Conservation (phyloP, 2,113 vertebrate genomes). For the Phyllostomus hastatus region DNA sequence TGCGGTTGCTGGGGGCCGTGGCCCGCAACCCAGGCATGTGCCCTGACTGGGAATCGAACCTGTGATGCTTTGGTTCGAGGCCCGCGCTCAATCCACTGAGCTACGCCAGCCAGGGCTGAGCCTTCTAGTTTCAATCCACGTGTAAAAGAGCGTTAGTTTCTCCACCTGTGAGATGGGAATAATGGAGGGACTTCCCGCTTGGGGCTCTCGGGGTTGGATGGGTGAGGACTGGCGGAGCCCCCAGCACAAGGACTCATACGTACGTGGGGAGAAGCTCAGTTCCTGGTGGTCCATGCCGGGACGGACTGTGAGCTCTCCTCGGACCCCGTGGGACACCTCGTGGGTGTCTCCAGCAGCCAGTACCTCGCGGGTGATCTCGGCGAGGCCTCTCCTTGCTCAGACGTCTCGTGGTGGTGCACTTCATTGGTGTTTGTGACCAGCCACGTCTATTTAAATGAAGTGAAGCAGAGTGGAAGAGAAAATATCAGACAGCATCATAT, state of each 20-base stretch:
- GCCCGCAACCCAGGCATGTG: too few species aligned
- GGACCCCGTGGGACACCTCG: too few species aligned
- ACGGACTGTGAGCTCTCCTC: neutral
- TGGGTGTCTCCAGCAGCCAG: neutral
- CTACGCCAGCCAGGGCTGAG: neutral
- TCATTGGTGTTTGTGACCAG: neutral
- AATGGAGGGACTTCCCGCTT: neutral
- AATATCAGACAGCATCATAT: neutral
- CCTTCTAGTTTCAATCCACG: neutral
- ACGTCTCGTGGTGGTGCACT: neutral
- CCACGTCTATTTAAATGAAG: neutral
- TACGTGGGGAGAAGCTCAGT: neutral
- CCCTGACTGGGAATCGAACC: too few species aligned
- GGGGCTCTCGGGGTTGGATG: neutral
- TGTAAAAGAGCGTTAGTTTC: neutral
- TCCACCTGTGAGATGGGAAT: neutral
- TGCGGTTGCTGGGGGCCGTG: too few species aligned
- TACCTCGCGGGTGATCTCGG: neutral
- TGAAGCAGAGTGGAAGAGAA: neutral
- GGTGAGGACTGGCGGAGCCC: neutral
- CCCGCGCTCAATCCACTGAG: too few species aligned
- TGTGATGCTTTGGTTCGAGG: too few species aligned
- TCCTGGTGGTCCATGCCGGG: neutral
- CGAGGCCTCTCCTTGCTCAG: neutral
- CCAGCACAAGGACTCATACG: neutral